Conservation (phyloP, 2,797 vertebrate genomes). For the Peromyscus attwateri region DNA sequence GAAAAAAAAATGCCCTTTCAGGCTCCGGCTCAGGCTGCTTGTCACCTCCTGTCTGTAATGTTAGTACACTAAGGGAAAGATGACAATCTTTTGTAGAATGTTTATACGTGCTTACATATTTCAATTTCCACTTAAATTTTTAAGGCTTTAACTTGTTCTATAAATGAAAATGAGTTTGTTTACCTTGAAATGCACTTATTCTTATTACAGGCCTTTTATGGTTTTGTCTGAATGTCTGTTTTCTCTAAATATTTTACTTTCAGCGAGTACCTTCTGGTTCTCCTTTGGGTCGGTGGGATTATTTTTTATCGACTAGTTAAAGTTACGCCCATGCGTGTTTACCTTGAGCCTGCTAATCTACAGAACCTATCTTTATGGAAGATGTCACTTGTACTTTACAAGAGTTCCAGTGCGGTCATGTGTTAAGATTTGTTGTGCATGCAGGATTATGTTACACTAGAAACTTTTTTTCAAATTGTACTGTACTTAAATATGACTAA, state of each 20-base stretch:
- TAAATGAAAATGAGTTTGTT: constrained; percentile 86
- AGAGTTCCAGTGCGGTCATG: no score
- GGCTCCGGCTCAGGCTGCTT: constrained; percentile 80
- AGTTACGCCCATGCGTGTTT: constrained; percentile 71
- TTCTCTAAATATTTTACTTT: constrained; percentile 89
- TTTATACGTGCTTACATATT: constrained; percentile 87
- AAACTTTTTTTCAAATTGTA: background rate
- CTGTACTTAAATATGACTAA: background rate
- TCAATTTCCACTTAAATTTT: constrained; percentile 86
- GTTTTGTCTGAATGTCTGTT: constrained; percentile 91
- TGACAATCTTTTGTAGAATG: constrained; percentile 89
- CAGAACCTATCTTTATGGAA: no score
- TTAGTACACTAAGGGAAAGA: constrained; percentile 94
- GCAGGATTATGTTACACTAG: no score
- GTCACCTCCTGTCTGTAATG: constrained; percentile 89
- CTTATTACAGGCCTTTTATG: constrained; percentile 88
- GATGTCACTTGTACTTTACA: no score
- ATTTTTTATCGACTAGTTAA: constrained; percentile 82
- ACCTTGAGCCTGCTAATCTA: background rate
- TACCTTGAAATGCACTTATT: constrained; percentile 90
- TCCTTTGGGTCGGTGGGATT: constrained; percentile 73
- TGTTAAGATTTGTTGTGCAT: no score
- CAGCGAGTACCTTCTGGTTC: constrained; percentile 86
- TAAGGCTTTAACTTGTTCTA: constrained; percentile 87
- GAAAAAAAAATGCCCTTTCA: constrained; percentile 96